phyloP scores from a whole-genome alignment of 2,888 invertebrate genomes.

The Himalopsyche kuldschensis region DNA sequence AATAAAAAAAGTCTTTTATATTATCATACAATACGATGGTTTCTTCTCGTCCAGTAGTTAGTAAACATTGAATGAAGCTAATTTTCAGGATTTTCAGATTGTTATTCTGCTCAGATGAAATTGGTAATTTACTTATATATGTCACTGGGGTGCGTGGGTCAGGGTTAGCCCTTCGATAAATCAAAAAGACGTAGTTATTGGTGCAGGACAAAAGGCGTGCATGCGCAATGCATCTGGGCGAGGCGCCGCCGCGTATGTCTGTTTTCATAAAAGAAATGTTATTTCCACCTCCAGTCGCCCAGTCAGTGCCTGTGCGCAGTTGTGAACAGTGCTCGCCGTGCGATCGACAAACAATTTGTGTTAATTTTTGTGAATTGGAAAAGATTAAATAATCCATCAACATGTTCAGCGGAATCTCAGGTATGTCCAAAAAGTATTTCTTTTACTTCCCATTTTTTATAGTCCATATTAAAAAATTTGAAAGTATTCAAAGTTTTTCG shows the following conservation, averaged over 20 bases:
- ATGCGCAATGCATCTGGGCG: background rate
- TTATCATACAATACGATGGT: no score
- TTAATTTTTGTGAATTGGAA: constrained; percentile 6
- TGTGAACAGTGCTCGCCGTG: background rate
- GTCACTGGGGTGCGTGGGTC: background rate
- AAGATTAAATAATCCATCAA: constrained; percentile 15
- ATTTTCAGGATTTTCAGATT: background rate
- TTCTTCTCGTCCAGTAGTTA: no score
- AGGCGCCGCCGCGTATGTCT: background rate
- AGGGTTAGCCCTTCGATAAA: background rate
- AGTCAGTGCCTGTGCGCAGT: background rate
- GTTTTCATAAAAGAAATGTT: constrained; percentile 2
- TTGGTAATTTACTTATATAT: background rate
- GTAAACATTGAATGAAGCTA: background rate
- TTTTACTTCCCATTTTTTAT: background rate
- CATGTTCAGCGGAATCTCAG: constrained; percentile 37
- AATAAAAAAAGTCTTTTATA: no score
- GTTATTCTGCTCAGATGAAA: background rate
- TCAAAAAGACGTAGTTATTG: background rate
- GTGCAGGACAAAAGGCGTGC: background rate
- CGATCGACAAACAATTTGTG: background rate
- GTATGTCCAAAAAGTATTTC: constrained; percentile 8
- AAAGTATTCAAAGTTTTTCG: background rate
- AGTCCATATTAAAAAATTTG: background rate
- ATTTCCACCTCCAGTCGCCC: background rate